phyloP scores from a whole-genome alignment of 2,888 invertebrate species.

The Mythimna albipuncta region DNA sequence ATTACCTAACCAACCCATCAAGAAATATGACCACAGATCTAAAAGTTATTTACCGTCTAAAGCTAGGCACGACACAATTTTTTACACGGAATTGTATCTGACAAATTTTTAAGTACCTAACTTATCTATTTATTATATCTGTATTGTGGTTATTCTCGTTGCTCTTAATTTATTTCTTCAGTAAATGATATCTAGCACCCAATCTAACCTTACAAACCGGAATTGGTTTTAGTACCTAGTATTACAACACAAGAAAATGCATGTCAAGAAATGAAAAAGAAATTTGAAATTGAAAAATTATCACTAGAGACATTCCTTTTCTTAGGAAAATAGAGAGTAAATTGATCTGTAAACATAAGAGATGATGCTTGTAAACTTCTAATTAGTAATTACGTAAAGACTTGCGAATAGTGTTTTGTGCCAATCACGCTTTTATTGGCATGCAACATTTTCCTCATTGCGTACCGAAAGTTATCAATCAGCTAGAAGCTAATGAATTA shows the following conservation, averaged over 20 bases:
- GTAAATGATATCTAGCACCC: not conserved
- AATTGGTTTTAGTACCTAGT: not conserved
- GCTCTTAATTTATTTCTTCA: constrained; percentile 3
- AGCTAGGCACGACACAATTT: constrained; percentile 5
- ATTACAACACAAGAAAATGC: not conserved
- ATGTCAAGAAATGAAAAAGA: not conserved
- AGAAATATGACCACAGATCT: constrained; percentile 27
- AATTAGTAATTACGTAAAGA: constrained; percentile 25
- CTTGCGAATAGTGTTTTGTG: constrained; percentile 26
- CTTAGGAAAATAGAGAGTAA: constrained; percentile 1
- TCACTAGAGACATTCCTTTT: not conserved
- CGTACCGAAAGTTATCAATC: constrained; percentile 49
- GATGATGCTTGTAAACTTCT: constrained; percentile 8
- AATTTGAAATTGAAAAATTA: not conserved
- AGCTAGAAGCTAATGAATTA: constrained; percentile 45
- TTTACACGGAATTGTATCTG: constrained; percentile 1
- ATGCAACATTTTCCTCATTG: constrained; percentile 53
- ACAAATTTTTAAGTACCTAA: constrained; percentile 19
- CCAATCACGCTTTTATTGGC: constrained; percentile 42
- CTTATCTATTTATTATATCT: constrained; percentile 21
- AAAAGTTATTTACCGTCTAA: constrained; percentile 15
- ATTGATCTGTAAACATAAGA: not conserved
- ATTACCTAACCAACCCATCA: constrained; percentile 51
- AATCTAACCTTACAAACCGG: not conserved
- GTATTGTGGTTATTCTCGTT: constrained; percentile 6